Evolutionary conservation across 1,140 invertebrate species (phyloP).

Genomic region (Bombus cullumanus): DNA sequence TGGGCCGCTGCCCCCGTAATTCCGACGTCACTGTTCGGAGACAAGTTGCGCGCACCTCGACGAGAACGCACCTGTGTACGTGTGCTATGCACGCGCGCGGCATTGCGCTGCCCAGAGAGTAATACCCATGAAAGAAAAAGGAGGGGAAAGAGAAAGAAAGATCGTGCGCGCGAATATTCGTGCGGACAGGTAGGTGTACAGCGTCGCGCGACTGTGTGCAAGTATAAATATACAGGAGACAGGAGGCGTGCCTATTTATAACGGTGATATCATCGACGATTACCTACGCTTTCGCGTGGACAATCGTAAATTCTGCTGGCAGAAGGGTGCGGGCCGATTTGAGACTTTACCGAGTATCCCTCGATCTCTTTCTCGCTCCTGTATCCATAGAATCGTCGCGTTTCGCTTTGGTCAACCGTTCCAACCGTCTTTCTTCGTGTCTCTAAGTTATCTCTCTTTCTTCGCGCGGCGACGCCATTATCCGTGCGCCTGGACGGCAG

Average conservation of each 20-base stretch:
- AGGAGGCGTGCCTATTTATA: slow-evolving; percentile 81
- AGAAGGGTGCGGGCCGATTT: slow-evolving; percentile 71
- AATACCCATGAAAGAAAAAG: slow-evolving; percentile 17
- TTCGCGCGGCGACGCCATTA: slow-evolving; percentile 9
- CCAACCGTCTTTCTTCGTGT: not conserved
- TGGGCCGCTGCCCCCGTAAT: slow-evolving; percentile 41
- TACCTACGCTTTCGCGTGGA: slow-evolving; percentile 81
- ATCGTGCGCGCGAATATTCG: slow-evolving; percentile 35
- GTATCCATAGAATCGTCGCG: not conserved
- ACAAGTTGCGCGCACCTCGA: slow-evolving; percentile 29
- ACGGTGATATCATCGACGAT: slow-evolving; percentile 81
- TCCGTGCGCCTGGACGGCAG: not conserved
- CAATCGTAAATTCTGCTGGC: slow-evolving; percentile 77
- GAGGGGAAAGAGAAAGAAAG: not conserved
- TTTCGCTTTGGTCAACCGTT: not conserved
- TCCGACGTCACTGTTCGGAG: slow-evolving; percentile 11
- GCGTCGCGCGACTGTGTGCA: slow-evolving; percentile 32
- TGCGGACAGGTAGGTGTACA: slow-evolving; percentile 63
- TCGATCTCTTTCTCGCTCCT: not conserved
- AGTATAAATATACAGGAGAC: slow-evolving; percentile 62
- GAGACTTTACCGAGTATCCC: slow-evolving; percentile 55
- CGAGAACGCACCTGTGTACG: not conserved
- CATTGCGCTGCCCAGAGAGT: not conserved
- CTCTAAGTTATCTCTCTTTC: slow-evolving; percentile 31
- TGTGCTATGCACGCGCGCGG: not conserved